These are phyloP conservation scores for Zaprionus bogoriensis DNA, from an alignment of 2,888 invertebrate genomes.

Conservation along the genomic window DNA sequence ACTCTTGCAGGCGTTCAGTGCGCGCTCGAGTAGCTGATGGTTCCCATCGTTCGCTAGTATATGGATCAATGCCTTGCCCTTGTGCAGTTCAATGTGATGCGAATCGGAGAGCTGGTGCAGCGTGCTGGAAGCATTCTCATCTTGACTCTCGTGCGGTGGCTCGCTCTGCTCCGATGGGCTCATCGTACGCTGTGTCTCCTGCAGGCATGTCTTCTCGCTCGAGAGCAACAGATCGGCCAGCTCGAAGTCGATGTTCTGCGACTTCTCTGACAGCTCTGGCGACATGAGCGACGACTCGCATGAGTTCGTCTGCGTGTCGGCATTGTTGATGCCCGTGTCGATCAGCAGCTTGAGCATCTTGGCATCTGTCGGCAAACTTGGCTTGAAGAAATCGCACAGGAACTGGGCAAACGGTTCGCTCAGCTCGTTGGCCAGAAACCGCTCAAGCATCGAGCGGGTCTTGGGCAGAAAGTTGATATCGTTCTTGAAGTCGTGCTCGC, in stretches of 20 bases:
- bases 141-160: conserved; percentile 81
- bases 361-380: conserved; percentile 87
- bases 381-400: conserved; percentile 84
- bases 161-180: conserved; percentile 82
- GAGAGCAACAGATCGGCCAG: conserved; percentile 82
- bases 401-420: conserved; percentile 81
- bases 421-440: conserved; percentile 82
- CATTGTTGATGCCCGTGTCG: conserved; percentile 88
- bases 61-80: conserved; percentile 89
- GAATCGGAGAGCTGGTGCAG: conserved; percentile 82
- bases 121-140: conserved; percentile 81
- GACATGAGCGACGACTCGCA: conserved; percentile 83
- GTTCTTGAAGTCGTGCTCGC: conserved; percentile 82
- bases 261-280: conserved; percentile 82
- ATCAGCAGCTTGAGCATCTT: conserved; percentile 88
- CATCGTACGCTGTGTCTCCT: conserved; percentile 81
- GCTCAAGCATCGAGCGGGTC: conserved; percentile 81
- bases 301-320: conserved; percentile 82
- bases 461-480: conserved; percentile 82
- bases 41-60: conserved; percentile 90
- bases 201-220: conserved; percentile 82
- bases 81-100: conserved; percentile 83
- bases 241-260: conserved; percentile 83
- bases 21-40: conserved; percentile 86
- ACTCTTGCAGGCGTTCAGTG: conserved; percentile 86